Evolutionary conservation across 2,888 invertebrate species (phyloP), one percentile per base, ranked within the genome.

Genomic region (Hirtodrosophila cameraria): DNA sequence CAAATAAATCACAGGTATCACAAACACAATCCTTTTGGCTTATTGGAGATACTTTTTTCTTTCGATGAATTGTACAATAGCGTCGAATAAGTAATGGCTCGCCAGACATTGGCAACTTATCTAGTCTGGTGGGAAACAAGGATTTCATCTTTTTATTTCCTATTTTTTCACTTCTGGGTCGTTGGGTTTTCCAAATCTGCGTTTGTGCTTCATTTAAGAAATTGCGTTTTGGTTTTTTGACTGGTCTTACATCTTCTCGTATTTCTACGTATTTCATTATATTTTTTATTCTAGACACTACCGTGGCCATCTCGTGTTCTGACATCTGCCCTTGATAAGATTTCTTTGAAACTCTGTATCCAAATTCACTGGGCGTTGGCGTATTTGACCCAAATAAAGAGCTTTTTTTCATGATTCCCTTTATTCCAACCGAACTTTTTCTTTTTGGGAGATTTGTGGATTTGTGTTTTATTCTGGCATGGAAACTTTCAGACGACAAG

Each of bases 201-300:
- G 6, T 20, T 12, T 16, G 41, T 6, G 39, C 57, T 12, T 71
- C 69, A 2, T 11, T 11, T 1, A 73, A 7, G 43, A 73, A 68
- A 16, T 59, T 12, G 11, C 58, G 57, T 15, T 31, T 13, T 0
- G 23, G 5, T 18, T 42, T 27, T 8, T 35, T 18, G 1, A 4
- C 9, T 9, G 12, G 20, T 1, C n/a, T n/a, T n/a, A 27, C 1
- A 1, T 43, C 15, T 5, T 50, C 30, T 1, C 48, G 36, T 1
- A 30, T 33, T 36, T 31, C 39, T 0, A 48, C 55, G 1, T 25
- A 0, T 3, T 39, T 13, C 52, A 57, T 38, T 18, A 61, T n/a
- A 1, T 49, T 13, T 0, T 2, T 20, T 15, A 70, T 45, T 36
- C 45, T 23, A 3, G 9, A 18, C 30, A 5, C 28, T 2, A 38